Base-by-base conservation (phyloP, 2,113 vertebrate species). In the Pluvianellus socialis region DNA sequence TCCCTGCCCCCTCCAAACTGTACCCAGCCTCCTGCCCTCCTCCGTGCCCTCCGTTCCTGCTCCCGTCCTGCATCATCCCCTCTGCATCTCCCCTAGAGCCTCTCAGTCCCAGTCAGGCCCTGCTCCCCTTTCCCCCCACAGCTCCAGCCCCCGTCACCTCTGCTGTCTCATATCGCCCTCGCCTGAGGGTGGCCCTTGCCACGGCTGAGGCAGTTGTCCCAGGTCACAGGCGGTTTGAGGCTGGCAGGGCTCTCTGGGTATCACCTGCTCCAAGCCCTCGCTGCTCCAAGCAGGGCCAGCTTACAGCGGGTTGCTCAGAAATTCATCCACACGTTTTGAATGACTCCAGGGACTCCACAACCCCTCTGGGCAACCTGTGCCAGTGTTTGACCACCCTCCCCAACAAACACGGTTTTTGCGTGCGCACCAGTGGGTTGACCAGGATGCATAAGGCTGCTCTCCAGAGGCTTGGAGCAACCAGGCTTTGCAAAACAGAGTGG, bases 351-450 rank as follows among this genome's bases (percentile, higher is more conserved):
- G 26, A 32, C 49, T 62, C 33, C 47, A 38, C 33, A 45, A 9
- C 7, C 9, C 18, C 30, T 30, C 28, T 14, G n/a, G n/a, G 28
- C 18, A 75, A 40, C 55, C n/a, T 50, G 23, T 59, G 35, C 8
- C 63, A 42, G 65, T 33, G 23, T 42, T 27, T 33, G 61, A 33
- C 17, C 28, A 40, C 24, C 18, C 17, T 47, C 5, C 33, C 28
- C 10, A 17, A 28, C 12, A 52, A 52, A 73, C 68, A 21, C 1
- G 1, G 0, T 4, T 42, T 49, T 6, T 56, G 7, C 20, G 53
- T 33, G 9, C 52, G n/a, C 50, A 80, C 18, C 49, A 28, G 4
- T 19, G 15, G 11, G 9, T 16, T 58, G 18, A 15, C 7, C 26
- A 28, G 38, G 38, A 88, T 32, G 20, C 28, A 10, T 13, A 70